These are phyloP conservation scores for Hydractinia symbiolongicarpus DNA, from an alignment of 30 jellyfish, hydroid and myxozoan genomes.

Conservation along the genomic window DNA sequence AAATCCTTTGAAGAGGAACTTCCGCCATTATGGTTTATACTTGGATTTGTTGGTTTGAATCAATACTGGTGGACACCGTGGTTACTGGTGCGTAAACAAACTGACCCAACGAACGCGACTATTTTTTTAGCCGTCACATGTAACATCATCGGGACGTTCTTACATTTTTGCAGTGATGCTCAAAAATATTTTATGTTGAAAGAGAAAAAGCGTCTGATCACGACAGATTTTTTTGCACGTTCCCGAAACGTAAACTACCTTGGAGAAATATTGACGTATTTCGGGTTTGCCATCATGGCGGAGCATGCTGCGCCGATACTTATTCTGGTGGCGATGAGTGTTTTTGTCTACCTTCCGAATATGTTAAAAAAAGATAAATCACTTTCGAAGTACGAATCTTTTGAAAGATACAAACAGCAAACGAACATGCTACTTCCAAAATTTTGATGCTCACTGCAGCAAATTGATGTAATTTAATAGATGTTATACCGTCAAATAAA, in stretches of 20 bases:
- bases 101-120: constrained; percentile 29
- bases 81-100: constrained; percentile 33
- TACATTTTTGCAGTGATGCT: constrained; percentile 61
- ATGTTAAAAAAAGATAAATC: constrained; percentile 64
- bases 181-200: constrained; percentile 59
- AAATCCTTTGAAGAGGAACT: constrained; percentile 51
- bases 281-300: constrained; percentile 50
- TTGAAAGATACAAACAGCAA: constrained; percentile 34
- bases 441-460: neutral
- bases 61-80: constrained; percentile 64
- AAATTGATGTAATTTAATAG: too few relatives aligned
- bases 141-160: constrained; percentile 43
- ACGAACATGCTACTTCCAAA: constrained; percentile 27
- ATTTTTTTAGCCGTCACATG: constrained; percentile 35
- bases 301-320: constrained; percentile 58
- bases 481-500: too few relatives aligned
- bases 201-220: constrained; percentile 46
- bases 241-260: constrained; percentile 58
- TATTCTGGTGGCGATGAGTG: constrained; percentile 36
- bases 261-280: constrained; percentile 62
- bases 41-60: constrained; percentile 31
- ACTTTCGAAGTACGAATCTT: constrained; percentile 40
- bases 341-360: constrained; percentile 48
- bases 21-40: neutral
- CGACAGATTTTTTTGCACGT: constrained; percentile 56